Evolutionary conservation across 2,888 invertebrate species (phyloP).

Genomic region (Spatulosminthurus flaviceps): DNA sequence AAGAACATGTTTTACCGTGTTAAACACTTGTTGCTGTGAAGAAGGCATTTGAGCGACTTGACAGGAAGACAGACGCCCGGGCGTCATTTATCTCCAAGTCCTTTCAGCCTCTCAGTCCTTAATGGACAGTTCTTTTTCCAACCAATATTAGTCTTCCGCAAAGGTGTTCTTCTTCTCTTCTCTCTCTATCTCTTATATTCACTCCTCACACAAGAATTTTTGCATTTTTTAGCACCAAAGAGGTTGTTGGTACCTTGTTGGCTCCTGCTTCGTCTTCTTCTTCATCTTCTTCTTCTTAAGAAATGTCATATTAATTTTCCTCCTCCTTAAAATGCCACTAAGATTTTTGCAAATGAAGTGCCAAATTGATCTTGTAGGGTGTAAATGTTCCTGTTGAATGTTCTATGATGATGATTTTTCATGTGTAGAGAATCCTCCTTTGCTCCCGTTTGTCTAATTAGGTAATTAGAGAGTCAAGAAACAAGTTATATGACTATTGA

Average conservation of each 20-base stretch:
- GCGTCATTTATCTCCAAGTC: slow-evolving; percentile 14
- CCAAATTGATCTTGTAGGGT: background rate
- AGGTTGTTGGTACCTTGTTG: background rate
- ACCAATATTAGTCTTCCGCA: no score
- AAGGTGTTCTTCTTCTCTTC: no score
- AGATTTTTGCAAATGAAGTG: slow-evolving; percentile 8
- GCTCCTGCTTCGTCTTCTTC: no score
- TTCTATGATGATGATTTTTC: background rate
- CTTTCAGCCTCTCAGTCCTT: background rate
- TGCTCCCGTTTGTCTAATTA: slow-evolving; percentile 13
- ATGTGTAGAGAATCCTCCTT: background rate
- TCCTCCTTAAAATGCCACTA: background rate
- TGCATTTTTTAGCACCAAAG: slow-evolving; percentile 18
- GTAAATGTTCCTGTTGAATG: background rate
- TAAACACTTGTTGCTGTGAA: background rate
- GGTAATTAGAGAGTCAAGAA: background rate
- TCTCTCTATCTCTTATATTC: no score
- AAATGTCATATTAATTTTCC: background rate
- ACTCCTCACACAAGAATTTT: background rate
- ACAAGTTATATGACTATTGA: slow-evolving; percentile 9
- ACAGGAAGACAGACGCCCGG: slow-evolving; percentile 26
- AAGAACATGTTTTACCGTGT: slow-evolving; percentile 14
- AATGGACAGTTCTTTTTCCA: no score
- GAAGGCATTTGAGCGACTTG: background rate
- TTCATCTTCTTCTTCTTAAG: no score